A percentile compares a stretch with the other conserved stretches of the same genome.
phyloP scores from a whole-genome alignment of 2,797 vertebrate genomes.

The Pantherophis alleghaniensis region DNA sequence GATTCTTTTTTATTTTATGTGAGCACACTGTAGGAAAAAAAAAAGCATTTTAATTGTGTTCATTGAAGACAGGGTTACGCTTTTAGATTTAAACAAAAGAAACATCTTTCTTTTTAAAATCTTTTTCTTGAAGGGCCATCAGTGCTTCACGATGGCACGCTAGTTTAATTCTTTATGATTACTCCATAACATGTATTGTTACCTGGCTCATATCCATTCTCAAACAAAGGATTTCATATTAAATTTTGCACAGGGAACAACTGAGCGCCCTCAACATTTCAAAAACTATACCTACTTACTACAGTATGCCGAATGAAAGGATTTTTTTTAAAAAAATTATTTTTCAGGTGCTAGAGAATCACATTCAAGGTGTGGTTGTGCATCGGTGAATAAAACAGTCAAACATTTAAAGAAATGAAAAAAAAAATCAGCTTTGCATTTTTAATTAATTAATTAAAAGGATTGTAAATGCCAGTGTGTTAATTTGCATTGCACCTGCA shows the following conservation, averaged over 20 bases:
- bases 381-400: slow-evolving; percentile 85
- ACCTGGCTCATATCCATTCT: slow-evolving; percentile 49
- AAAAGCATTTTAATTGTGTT: slow-evolving; percentile 67
- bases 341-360: slow-evolving; percentile 76
- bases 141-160: slow-evolving; percentile 37
- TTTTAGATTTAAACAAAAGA: slow-evolving; percentile 13
- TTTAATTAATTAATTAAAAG: slow-evolving; percentile 94
- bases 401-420: slow-evolving; percentile 87
- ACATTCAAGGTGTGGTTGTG: slow-evolving; percentile 77
- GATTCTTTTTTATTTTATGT: slow-evolving; percentile 41
- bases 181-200: slow-evolving; percentile 43
- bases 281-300: slow-evolving; percentile 43
- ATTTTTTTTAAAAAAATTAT: slow-evolving; percentile 61
- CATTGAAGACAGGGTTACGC: slow-evolving; percentile 51
- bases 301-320: slow-evolving; percentile 42
- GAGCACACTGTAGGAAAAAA: slow-evolving; percentile 49
- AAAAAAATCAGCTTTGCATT: slow-evolving; percentile 82
- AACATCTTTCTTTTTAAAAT: slow-evolving; percentile 39
- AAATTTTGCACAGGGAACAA: slow-evolving; percentile 14
- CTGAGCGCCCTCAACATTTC: slow-evolving; percentile 45
- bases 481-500: slow-evolving; percentile 98
- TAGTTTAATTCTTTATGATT: slow-evolving; percentile 55
- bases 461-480: slow-evolving; percentile 94
- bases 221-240: slow-evolving; percentile 33
- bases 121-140: slow-evolving; percentile 39